These are phyloP conservation scores for Drosophila greeni DNA, from an alignment of 2,888 invertebrate genomes.

Conservation along the genomic window DNA sequence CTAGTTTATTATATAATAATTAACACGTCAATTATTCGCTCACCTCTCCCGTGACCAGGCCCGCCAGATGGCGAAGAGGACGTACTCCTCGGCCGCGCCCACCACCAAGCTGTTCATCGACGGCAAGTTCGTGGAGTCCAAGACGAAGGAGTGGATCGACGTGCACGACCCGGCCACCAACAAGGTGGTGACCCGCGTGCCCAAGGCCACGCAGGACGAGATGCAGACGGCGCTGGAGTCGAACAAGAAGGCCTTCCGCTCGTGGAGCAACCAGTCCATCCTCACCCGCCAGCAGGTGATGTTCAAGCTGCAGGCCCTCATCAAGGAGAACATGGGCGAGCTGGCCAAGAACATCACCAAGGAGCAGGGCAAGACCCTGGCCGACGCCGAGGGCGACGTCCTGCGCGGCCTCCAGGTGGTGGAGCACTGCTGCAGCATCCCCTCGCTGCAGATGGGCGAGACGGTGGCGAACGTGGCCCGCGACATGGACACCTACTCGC, in stretches of 20 bases:
- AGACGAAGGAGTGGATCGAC: conserved; percentile 95
- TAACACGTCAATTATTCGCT: background rate
- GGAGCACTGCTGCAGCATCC: conserved; percentile 96
- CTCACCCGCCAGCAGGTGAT: conserved; percentile 95
- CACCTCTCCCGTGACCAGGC: conserved; percentile 49
- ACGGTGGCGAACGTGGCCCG: conserved; percentile 88
- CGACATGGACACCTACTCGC: conserved; percentile 97
- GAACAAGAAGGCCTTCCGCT: conserved; percentile 87
- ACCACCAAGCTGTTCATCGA: conserved; percentile 97
- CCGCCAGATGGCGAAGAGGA: conserved; percentile 73
- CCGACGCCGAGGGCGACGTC: conserved; percentile 99
- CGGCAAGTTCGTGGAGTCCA: conserved; percentile 95
- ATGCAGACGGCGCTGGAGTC: conserved; percentile 93
- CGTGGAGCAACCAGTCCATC: conserved; percentile 95
- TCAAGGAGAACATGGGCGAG: conserved; percentile 92
- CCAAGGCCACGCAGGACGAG: conserved; percentile 91
- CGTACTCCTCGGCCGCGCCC: conserved; percentile 82
- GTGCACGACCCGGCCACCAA: conserved; percentile 97
- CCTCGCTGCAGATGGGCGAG: conserved; percentile 95
- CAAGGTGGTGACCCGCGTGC: conserved; percentile 89
- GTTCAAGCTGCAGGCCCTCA: conserved; percentile 91
- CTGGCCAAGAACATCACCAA: conserved; percentile 94
- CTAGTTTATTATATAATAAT: no score
- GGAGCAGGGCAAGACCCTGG: conserved; percentile 98
- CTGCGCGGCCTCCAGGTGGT: conserved; percentile 98